A percentile compares a stretch with the other conserved stretches of the same genome.
phyloP scores from a whole-genome alignment of 1,140 invertebrate genomes.

The Oryzaephilus surinamensis region DNA sequence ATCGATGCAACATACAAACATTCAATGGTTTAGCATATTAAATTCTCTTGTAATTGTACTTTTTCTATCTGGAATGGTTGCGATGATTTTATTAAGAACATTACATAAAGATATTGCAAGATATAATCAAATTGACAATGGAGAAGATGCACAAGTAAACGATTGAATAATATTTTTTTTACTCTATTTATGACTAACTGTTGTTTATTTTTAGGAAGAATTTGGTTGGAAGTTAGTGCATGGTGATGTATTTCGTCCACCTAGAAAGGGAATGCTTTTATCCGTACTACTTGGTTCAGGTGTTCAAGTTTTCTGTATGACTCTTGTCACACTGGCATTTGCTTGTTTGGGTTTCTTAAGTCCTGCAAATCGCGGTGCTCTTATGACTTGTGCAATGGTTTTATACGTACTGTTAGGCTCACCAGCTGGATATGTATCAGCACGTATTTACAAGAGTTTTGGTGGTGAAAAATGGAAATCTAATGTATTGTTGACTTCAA shows the following conservation, averaged over 20 bases:
- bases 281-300: constrained; percentile 93
- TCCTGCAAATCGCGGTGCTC: constrained; percentile 92
- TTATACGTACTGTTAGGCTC: constrained; percentile 92
- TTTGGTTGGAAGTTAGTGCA: constrained; percentile 99
- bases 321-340: constrained; percentile 76
- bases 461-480: constrained; percentile 98
- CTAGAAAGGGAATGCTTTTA: constrained; percentile 92
- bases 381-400: constrained; percentile 96
- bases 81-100: constrained; percentile 96
- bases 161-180: background rate
- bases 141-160: constrained; percentile 78
- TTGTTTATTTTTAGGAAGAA: constrained; percentile 64
- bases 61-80: constrained; percentile 95
- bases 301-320: constrained; percentile 77
- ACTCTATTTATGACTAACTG: background rate
- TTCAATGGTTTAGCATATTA: constrained; percentile 96
- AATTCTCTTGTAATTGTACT: constrained; percentile 84
- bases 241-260: constrained; percentile 90
- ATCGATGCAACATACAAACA: constrained; percentile 96
- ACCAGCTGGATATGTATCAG: constrained; percentile 91
- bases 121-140: constrained; percentile 94
- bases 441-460: constrained; percentile 95
- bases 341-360: constrained; percentile 96
- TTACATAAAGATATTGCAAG: constrained; percentile 97
- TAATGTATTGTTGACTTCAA: constrained; percentile 91